phyloP scores from a whole-genome alignment of 2,113 vertebrate species.

The Corydoras maculifer region DNA sequence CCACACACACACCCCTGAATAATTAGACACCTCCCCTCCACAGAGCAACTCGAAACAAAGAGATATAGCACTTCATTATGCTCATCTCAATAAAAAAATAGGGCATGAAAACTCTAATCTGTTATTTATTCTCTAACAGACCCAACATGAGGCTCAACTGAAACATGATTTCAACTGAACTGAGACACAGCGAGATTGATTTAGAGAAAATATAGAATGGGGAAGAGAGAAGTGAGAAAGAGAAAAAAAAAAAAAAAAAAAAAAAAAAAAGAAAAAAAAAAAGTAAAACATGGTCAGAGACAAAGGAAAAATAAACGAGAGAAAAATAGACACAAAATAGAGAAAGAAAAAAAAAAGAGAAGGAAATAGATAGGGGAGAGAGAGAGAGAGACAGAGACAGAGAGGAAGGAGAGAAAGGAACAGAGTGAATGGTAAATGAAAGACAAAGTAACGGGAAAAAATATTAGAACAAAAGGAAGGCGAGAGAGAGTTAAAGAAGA shows the following conservation, averaged over 20 bases:
- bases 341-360: neutral
- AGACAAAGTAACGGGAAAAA: neutral
- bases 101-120: neutral
- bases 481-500: neutral
- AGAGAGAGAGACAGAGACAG: neutral
- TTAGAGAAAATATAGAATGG: neutral
- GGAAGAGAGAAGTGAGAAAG: no score
- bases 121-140: neutral
- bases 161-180: neutral
- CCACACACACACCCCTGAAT: neutral
- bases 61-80: constrained; percentile 5
- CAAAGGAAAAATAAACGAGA: neutral
- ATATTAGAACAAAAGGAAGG: neutral
- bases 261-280: neutral
- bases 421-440: neutral
- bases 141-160: no score
- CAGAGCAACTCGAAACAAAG: constrained; percentile 13
- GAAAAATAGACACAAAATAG: neutral
- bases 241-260: neutral
- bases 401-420: neutral
- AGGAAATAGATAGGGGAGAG: neutral
- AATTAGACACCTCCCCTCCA: neutral
- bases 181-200: neutral
- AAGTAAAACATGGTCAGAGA: neutral
- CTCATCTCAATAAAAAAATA: neutral